Conservation (phyloP, 2,797 vertebrate species). For the Brachyalestes nurse region DNA sequence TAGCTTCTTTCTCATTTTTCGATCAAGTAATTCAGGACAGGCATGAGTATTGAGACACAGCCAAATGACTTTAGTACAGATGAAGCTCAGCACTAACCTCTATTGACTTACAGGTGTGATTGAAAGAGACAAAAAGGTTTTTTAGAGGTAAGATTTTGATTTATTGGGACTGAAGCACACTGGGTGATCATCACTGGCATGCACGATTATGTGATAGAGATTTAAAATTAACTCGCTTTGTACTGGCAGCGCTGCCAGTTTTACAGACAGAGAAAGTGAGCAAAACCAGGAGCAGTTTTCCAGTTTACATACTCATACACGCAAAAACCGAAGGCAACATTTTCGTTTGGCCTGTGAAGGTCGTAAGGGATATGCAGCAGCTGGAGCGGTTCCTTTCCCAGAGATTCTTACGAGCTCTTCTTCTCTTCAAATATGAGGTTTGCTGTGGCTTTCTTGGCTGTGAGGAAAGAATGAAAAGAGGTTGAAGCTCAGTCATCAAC, state of each 20-base stretch:
- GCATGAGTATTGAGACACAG: neutral
- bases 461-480: slow-evolving; percentile 50
- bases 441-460: slow-evolving; percentile 92
- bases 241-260: slow-evolving; percentile 73
- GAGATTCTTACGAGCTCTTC: slow-evolving; percentile 82
- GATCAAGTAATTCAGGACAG: no score
- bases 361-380: slow-evolving; percentile 40
- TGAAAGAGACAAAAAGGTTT: slow-evolving; percentile 1
- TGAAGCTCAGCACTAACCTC: neutral
- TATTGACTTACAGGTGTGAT: neutral
- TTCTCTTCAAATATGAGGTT: slow-evolving; percentile 95
- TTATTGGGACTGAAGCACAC: slow-evolving; percentile 61
- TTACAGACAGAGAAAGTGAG: slow-evolving; percentile 49
- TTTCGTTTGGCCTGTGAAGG: slow-evolving; percentile 57
- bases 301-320: slow-evolving; percentile 58
- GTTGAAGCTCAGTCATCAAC: neutral
- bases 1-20: no score
- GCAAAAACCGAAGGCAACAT: slow-evolving; percentile 73
- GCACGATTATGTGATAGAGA: slow-evolving; percentile 28
- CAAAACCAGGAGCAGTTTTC: slow-evolving; percentile 52
- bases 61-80: neutral
- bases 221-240: slow-evolving; percentile 63
- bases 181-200: slow-evolving; percentile 30
- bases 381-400: slow-evolving; percentile 40
- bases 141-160: slow-evolving; percentile 48